phyloP scores from a whole-genome alignment of 2,888 invertebrate genomes.

The Nomada hirtipes region DNA sequence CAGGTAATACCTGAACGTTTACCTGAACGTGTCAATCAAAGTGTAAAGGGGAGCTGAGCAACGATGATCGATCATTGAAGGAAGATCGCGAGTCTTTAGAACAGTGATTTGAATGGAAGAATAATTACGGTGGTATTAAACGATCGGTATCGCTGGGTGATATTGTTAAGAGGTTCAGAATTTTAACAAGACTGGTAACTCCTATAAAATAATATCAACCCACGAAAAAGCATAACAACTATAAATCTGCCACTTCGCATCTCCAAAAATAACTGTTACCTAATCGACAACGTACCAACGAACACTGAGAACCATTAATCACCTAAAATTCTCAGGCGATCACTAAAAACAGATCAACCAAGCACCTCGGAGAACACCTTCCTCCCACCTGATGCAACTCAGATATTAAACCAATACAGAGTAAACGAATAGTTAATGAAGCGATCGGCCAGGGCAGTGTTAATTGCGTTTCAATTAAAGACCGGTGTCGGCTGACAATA shows the following conservation, averaged over 20 bases:
- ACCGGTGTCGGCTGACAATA: conserved; percentile 7
- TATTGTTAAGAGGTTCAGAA: too few species aligned
- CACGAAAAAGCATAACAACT: too few species aligned
- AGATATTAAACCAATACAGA: too few species aligned
- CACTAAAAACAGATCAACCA: background rate
- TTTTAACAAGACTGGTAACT: background rate
- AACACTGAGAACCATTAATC: background rate
- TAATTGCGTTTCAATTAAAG: conserved; percentile 20
- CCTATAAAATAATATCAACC: too few species aligned
- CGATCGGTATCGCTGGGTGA: background rate
- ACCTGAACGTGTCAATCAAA: conserved; percentile 16
- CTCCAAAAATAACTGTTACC: too few species aligned
- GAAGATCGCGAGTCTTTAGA: background rate
- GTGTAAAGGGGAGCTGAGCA: background rate
- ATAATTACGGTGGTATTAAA: background rate
- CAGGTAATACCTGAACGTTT: background rate
- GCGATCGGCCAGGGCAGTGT: conserved; percentile 11
- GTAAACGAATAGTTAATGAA: conserved; percentile 19
- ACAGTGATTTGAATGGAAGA: background rate
- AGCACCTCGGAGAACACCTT: too few species aligned
- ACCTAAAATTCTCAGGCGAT: background rate
- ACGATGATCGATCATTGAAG: conserved; percentile 7
- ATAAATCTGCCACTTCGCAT: too few species aligned
- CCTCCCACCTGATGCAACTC: background rate
- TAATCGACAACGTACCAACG: too few species aligned